Conservation (phyloP, 2,888 invertebrate species). For the Nesidiocoris tenuis region DNA sequence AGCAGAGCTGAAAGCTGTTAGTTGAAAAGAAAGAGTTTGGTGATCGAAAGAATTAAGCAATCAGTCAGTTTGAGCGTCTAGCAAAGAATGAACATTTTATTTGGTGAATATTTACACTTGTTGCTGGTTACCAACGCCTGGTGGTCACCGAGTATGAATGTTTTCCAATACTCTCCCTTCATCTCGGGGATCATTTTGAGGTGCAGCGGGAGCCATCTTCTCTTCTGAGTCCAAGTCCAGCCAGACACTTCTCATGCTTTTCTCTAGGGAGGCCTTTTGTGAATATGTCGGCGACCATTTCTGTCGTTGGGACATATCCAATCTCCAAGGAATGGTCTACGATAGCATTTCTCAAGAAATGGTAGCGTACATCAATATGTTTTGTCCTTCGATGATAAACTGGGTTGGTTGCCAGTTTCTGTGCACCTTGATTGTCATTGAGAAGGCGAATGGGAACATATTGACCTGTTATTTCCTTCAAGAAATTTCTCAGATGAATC, state of each 20-base stretch:
- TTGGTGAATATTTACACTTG: not conserved
- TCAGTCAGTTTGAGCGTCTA: not conserved
- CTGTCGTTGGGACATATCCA: not conserved
- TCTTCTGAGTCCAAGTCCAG: not conserved
- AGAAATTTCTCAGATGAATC: conserved; percentile 3
- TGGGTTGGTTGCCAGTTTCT: not conserved
- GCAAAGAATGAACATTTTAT: not conserved
- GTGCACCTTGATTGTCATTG: not conserved
- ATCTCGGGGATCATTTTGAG: not conserved
- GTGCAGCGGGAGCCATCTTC: not conserved
- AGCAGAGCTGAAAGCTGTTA: too few species aligned
- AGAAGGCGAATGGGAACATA: conserved; percentile 11
- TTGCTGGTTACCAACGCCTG: not conserved
- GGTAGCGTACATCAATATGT: not conserved
- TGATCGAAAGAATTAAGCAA: too few species aligned
- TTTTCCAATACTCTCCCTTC: not conserved
- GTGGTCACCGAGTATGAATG: not conserved
- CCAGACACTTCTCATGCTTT: not conserved
- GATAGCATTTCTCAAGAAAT: not conserved
- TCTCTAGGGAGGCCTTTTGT: not conserved
- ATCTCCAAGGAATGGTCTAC: not conserved
- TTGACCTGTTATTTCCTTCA: not conserved
- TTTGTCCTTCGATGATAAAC: not conserved
- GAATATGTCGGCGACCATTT: not conserved
- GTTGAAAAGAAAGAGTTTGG: too few species aligned